phyloP scores from a whole-genome alignment of 2,888 invertebrate genomes.

The Hetaerina titia region DNA sequence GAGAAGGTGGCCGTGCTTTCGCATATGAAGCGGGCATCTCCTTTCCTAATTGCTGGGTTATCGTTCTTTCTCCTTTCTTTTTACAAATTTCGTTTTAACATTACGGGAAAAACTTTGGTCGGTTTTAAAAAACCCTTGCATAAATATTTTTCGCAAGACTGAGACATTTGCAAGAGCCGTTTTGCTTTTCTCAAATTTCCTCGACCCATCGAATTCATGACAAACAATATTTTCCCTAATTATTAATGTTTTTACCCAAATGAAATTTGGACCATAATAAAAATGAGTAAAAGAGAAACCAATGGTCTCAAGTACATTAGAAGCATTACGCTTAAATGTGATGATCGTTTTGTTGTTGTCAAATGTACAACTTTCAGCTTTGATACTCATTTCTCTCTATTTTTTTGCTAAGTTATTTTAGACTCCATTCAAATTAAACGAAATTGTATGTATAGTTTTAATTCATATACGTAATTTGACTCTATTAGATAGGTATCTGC shows the following conservation, averaged over 20 bases:
- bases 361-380: neutral
- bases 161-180: neutral
- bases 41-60: no score
- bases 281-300: neutral
- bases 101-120: no score
- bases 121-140: no score
- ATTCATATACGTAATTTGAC: neutral
- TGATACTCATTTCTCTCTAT: neutral
- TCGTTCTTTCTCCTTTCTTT: no score
- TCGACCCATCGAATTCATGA: conserved; percentile 12
- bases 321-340: neutral
- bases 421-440: no score
- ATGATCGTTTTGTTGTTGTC: neutral
- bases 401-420: no score
- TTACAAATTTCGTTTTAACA: no score
- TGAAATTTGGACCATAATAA: neutral
- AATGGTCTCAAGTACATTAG: neutral
- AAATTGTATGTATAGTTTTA: neutral
- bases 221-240: neutral
- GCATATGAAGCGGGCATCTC: no score
- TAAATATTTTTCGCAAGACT: no score
- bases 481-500: neutral
- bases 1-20: neutral
- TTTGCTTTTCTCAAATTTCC: neutral
- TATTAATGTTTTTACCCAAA: neutral